Conservation (phyloP, 2,797 vertebrate species). For the Tapera naevia region DNA sequence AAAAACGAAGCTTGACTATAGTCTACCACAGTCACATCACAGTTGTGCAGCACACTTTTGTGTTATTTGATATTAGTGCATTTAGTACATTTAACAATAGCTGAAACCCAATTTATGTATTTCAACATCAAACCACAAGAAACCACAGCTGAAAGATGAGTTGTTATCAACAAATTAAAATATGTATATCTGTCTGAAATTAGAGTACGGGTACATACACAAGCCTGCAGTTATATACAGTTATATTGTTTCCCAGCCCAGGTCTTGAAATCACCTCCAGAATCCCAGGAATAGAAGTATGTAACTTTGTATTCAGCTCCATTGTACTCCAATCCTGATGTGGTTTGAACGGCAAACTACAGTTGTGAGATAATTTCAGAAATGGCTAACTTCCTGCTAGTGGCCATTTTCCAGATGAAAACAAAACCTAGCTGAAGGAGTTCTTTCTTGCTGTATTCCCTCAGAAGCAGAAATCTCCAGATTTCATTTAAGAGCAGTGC, state of each 20-base stretch:
- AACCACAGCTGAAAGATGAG: not conserved
- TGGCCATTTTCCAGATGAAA: not conserved
- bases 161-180: not conserved
- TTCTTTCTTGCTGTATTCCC: not conserved
- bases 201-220: not conserved
- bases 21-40: not conserved
- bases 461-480: not conserved
- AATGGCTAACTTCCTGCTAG: not conserved
- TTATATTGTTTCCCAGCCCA: not conserved
- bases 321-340: not conserved
- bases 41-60: not conserved
- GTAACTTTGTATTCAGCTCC: not conserved
- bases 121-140: not conserved
- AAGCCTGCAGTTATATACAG: not conserved
- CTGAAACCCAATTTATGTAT: not conserved
- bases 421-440: not conserved
- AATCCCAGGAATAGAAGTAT: not conserved
- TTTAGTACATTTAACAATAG: not conserved
- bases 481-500: not conserved
- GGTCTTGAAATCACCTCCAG: not conserved
- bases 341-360: not conserved
- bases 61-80: not conserved
- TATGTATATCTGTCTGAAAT: not conserved
- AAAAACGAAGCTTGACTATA: not conserved
- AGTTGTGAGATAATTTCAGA: not conserved